Evolutionary conservation across 2,113 vertebrate genomes (phyloP), one percentile per base, ranked within the genome.

Genomic region (Gorsachius goisagi): DNA sequence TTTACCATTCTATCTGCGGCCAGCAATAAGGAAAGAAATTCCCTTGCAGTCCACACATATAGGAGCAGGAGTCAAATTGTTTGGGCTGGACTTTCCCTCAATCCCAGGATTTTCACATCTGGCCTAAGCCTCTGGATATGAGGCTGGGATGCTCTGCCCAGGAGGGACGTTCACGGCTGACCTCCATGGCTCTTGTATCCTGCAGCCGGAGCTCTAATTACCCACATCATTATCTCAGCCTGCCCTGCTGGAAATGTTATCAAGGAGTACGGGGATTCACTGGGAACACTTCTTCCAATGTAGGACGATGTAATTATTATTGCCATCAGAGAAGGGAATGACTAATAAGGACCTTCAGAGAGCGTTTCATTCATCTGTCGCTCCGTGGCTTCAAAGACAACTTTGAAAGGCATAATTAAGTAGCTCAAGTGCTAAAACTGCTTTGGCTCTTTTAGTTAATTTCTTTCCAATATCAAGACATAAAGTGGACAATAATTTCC

Each of bases 361-460:
- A 84, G 52, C 3, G 5, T 95, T 92, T 93, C 33, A 41, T 88
- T 91, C 87, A 62, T 95, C 71, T 71, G 89, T 96, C 0, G 0
- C 59, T 96, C 67, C 0, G 0, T 35, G 83, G 77, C 89, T 97
- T 97, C 95, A 96, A 96, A 97, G 91, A 88, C 79, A 93, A 63
- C 85, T 96, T 97, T 85, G 95, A 97, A 97, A 97, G 71, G 96
- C 87, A 95, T 97, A 97, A 97, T 97, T 97, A 97, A 96, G 58
- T 71, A 96, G 85, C 78, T 94, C 76, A 92, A 96, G 77, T 95
- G 75, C 53, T 93, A 85, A 97, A 94, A 84, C 80, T 85, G 85
- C 83, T 60, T 95, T 79, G 64, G 64, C 53, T 89, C 62, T 94
- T 92, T 90, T 50, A 75, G 85, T 53, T 95, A 95, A 95, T 97